phyloP scores from a whole-genome alignment of 2,797 vertebrate genomes.

The Sebastes trivittatus region DNA sequence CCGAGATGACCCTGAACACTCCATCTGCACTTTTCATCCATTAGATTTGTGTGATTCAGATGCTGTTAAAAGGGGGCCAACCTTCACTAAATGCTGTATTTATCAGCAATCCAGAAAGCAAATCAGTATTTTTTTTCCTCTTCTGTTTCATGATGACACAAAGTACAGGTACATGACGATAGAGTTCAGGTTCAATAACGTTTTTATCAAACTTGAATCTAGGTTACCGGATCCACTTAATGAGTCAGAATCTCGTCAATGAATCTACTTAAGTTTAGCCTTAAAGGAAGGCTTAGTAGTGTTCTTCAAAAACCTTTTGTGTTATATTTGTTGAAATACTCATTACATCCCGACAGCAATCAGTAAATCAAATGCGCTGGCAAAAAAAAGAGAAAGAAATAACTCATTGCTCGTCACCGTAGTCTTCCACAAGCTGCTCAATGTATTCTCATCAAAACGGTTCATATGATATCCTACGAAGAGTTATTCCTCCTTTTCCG shows the following conservation, averaged over 20 bases:
- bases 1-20: conserved; percentile 18
- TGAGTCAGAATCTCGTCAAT: neutral
- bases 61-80: conserved; percentile 4
- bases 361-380: no score
- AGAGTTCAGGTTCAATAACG: neutral
- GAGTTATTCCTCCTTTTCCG: no score
- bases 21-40: conserved; percentile 8
- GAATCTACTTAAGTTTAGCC: neutral
- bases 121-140: neutral
- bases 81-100: neutral
- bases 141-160: neutral
- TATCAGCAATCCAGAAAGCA: neutral
- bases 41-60: conserved; percentile 17
- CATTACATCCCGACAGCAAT: no score
- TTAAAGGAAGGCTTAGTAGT: no score
- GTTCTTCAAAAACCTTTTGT: no score
- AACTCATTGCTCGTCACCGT: no score
- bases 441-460: no score
- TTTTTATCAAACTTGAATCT: neutral
- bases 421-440: no score
- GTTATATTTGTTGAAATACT: no score
- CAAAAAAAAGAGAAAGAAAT: no score
- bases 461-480: no score
- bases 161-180: neutral
- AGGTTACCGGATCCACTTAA: neutral